These are phyloP conservation scores for Carassius gibelio DNA, from an alignment of 2,113 vertebrate genomes.

Conservation along the genomic window DNA sequence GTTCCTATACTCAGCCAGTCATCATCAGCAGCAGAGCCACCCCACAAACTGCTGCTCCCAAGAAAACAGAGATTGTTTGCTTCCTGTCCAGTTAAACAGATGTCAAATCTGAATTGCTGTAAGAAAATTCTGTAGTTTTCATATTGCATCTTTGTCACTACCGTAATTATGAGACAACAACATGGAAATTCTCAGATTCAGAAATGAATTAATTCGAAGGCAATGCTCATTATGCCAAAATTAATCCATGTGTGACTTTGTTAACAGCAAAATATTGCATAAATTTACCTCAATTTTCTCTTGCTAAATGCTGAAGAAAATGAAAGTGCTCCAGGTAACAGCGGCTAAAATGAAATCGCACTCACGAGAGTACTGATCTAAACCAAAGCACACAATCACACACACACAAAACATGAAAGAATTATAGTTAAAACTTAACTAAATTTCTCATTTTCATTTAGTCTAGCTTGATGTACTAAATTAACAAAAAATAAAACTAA, in stretches of 20 bases:
- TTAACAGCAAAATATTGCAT: background rate
- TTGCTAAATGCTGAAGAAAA: background rate
- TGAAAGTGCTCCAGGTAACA: background rate
- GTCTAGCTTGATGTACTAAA: too few species aligned
- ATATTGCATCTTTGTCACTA: background rate
- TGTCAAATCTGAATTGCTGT: background rate
- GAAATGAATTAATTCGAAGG: conserved; percentile 30
- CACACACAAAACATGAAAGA: too few species aligned
- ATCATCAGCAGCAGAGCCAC: background rate
- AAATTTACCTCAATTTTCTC: background rate
- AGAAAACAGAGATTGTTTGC: background rate
- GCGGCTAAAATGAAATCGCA: background rate
- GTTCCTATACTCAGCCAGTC: background rate
- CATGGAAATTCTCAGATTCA: background rate
- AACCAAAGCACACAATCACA: background rate
- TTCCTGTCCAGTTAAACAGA: conserved; percentile 18
- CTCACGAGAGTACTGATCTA: background rate
- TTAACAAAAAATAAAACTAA: too few species aligned
- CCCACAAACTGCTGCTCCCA: conserved; percentile 13
- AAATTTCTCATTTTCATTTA: too few species aligned
- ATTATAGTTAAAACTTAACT: background rate
- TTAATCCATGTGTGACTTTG: background rate
- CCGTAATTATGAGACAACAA: background rate
- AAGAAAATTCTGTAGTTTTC: background rate
- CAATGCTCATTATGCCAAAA: background rate